Evolutionary conservation across 1,140 invertebrate species (phyloP), one percentile per base, ranked within the genome.

Genomic region (Diprion similis): DNA sequence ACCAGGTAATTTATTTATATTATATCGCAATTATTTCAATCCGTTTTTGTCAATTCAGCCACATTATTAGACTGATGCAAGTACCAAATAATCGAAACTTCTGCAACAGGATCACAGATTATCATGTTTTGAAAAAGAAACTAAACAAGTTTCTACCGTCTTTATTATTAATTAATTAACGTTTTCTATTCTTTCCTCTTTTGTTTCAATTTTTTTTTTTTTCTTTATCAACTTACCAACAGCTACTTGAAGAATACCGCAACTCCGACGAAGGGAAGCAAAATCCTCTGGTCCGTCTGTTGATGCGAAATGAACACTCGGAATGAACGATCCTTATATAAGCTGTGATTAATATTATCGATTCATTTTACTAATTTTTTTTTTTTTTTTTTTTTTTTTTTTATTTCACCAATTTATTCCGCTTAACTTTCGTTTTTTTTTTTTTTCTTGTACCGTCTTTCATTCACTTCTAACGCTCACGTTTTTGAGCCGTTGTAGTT

Each of bases 231-330:
- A 37, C 84, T 37, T 37, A 37, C 24, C 24, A 37, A 48, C 87
- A 93, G 92, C 85, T 92, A 64, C 82, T 93, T 67, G 91, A 93
- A 78, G 91, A 92, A 75, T 93, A 92, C 82, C 89, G 87, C 82
- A 89, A 89, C 76, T 93, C 92, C 6, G 89, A 91, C 67, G 87
- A 88, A 70, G 92, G 91, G 66, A 90, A 91, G 77, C 85, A 86
- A 10, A 90, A 92, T 83, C 89, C 89, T 70, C 79, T 93, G 73
- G 89, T 93, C 46, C 85, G 86, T 74, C 78, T 91, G 46, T 79
- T 90, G 71, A 88, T 87, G 24, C 24, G 24, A 37, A 37, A 37
- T 37, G 74, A 75, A 80, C 67, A 64, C 79, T 66, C 51, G 76
- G 69, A 76, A 74, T 79, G 67, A 15, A 17, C 13, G 19, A 64